phyloP scores from a whole-genome alignment of 1,140 invertebrate species.

The Anoplophora glabripennis region DNA sequence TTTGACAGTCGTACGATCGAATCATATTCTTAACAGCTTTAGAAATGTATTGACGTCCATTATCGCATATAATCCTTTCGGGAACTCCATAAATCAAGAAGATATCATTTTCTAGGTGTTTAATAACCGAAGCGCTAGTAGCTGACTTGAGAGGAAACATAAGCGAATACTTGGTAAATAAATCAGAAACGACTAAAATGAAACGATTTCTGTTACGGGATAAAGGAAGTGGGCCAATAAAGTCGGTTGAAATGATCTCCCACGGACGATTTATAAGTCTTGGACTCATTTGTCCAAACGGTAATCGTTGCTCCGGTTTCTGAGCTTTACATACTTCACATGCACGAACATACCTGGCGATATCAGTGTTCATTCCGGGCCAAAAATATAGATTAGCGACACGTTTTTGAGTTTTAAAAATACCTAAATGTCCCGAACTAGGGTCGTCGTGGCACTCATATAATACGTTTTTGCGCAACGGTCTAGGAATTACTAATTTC shows the following conservation, averaged over 20 bases:
- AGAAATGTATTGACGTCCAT: slow-evolving; percentile 25
- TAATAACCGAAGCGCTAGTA: neutral
- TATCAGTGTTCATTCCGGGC: too few species aligned
- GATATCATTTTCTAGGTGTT: too few species aligned
- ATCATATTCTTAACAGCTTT: slow-evolving; percentile 6
- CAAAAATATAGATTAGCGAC: slow-evolving; percentile 35
- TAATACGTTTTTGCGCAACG: too few species aligned
- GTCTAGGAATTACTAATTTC: too few species aligned
- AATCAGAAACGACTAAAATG: slow-evolving; percentile 42
- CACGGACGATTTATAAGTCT: neutral
- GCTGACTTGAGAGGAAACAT: slow-evolving; percentile 13
- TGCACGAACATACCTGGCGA: too few species aligned
- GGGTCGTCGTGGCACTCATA: too few species aligned
- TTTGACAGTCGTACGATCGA: too few species aligned
- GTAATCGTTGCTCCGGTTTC: slow-evolving; percentile 6
- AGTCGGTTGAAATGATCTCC: slow-evolving; percentile 29
- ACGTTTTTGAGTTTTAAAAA: slow-evolving; percentile 32
- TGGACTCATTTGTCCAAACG: slow-evolving; percentile 7
- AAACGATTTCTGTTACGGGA: slow-evolving; percentile 31
- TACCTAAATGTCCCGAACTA: too few species aligned
- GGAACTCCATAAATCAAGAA: too few species aligned
- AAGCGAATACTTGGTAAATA: slow-evolving; percentile 17
- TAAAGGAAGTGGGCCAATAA: slow-evolving; percentile 43
- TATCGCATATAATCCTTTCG: slow-evolving; percentile 9
- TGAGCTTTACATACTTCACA: slow-evolving; percentile 10